Conservation (phyloP, 2,888 invertebrate genomes). For the Sturmia bella region DNA sequence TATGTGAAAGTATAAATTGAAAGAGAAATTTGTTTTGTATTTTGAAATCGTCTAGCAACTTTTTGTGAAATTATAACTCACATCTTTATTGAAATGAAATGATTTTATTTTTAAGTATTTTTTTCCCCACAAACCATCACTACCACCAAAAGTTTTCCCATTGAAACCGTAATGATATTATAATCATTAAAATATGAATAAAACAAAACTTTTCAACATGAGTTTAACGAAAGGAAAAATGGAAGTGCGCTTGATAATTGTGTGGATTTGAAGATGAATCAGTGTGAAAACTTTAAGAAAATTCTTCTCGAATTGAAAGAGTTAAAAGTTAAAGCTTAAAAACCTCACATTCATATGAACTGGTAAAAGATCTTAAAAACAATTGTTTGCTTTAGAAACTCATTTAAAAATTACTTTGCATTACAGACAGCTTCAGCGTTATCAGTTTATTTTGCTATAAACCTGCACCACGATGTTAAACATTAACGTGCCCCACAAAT, state of each 20-base stretch:
- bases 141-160: constrained; percentile 42
- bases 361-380: too few relatives aligned
- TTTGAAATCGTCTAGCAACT: constrained; percentile 29
- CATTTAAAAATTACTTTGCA: neutral
- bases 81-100: constrained; percentile 43
- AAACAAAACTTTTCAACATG: constrained; percentile 9
- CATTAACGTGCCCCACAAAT: too few relatives aligned
- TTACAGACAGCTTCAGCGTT: too few relatives aligned
- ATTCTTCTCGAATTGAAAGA: neutral
- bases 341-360: too few relatives aligned
- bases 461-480: too few relatives aligned
- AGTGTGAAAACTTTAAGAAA: neutral
- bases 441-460: too few relatives aligned
- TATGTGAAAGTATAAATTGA: neutral
- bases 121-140: constrained; percentile 11
- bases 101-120: constrained; percentile 1
- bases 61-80: constrained; percentile 19
- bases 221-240: neutral
- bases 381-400: too few relatives aligned
- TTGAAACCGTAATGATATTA: constrained; percentile 44
- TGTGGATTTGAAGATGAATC: neutral
- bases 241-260: neutral
- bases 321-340: too few relatives aligned
- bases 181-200: constrained; percentile 6
- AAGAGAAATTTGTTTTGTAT: neutral